phyloP scores from a whole-genome alignment of 2,888 invertebrate genomes.

The Epistrophe grossulariae region DNA sequence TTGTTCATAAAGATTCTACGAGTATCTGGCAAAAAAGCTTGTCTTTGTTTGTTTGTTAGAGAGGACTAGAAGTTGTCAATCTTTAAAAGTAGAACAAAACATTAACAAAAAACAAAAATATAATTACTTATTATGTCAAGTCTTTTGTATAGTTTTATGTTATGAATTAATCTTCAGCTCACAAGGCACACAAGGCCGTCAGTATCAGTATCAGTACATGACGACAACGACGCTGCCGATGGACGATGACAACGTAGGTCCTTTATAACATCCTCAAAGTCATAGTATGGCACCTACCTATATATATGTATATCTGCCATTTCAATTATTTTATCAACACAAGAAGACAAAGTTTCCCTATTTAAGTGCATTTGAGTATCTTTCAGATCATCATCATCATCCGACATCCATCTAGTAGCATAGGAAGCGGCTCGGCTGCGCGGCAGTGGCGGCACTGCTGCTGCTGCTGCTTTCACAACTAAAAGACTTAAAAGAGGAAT shows the following conservation, averaged over 20 bases:
- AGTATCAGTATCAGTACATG: not conserved
- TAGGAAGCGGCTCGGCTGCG: not conserved
- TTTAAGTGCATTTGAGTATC: constrained; percentile 59
- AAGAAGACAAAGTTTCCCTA: constrained; percentile 49
- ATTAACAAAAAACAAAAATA: constrained; percentile 22
- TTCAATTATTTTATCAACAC: constrained; percentile 44
- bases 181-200: not conserved
- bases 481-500: constrained; percentile 39
- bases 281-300: not conserved
- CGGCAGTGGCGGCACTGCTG: not conserved
- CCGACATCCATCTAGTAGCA: constrained; percentile 2
- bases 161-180: constrained; percentile 16
- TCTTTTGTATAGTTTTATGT: constrained; percentile 22
- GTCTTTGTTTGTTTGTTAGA: not conserved
- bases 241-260: not conserved
- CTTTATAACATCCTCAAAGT: constrained; percentile 16
- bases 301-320: constrained; percentile 7
- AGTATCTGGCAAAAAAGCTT: not conserved
- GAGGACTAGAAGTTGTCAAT: not conserved
- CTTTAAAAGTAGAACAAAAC: constrained; percentile 6
- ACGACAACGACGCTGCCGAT: not conserved
- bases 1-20: not conserved
- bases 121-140: constrained; percentile 33
- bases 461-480: constrained; percentile 8
- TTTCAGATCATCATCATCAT: constrained; percentile 40